Conservation (phyloP, 2,797 vertebrate genomes). For the Sebastes jordani region DNA sequence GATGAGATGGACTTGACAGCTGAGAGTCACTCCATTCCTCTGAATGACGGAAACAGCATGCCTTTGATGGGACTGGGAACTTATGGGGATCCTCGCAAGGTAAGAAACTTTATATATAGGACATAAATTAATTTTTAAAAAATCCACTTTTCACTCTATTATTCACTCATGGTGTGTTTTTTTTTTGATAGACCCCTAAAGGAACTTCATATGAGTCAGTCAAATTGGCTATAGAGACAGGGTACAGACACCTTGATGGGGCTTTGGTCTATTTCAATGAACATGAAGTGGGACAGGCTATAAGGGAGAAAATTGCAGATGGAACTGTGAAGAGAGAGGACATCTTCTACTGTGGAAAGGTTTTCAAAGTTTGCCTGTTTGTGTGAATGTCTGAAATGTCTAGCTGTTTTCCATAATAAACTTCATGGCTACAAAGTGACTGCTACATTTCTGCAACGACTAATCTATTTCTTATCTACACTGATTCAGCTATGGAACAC, state of each 20-base stretch:
- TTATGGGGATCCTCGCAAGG: slow-evolving; percentile 79
- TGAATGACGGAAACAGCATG: slow-evolving; percentile 89
- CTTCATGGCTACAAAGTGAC: neutral
- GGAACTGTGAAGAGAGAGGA: slow-evolving; percentile 90
- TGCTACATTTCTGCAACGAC: neutral
- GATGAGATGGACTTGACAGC: slow-evolving; percentile 80
- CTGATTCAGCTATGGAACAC: slow-evolving; percentile 90
- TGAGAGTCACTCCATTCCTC: slow-evolving; percentile 79
- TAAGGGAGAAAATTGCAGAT: slow-evolving; percentile 91
- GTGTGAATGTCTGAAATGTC: neutral
- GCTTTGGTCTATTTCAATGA: slow-evolving; percentile 91
- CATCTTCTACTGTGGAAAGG: slow-evolving; percentile 96
- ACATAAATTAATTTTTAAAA: neutral
- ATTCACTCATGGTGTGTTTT: neutral
- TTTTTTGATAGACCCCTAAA: slow-evolving; percentile 80
- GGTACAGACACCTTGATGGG: slow-evolving; percentile 92
- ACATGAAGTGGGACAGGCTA: slow-evolving; percentile 91
- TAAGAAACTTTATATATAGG: slow-evolving; percentile 20
- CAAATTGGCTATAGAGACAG: slow-evolving; percentile 88
- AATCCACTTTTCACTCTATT: neutral
- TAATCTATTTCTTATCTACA: neutral
- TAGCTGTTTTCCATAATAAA: neutral
- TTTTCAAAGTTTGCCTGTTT: slow-evolving; percentile 64
- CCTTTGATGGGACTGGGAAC: slow-evolving; percentile 92
- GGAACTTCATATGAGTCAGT: slow-evolving; percentile 81